phyloP scores from a whole-genome alignment of 2,888 invertebrate species.

The Drosophila niveifrons region DNA sequence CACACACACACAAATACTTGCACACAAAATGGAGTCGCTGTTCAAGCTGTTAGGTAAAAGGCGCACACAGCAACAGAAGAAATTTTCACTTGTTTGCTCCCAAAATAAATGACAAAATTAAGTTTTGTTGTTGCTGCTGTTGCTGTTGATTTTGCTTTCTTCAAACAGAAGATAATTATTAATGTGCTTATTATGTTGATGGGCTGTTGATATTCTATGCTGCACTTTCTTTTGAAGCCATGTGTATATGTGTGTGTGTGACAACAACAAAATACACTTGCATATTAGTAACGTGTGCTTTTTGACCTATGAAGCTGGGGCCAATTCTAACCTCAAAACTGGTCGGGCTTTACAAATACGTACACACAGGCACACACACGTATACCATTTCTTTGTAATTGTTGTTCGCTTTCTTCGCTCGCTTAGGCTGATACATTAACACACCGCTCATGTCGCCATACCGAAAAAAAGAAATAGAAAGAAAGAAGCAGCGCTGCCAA shows the following conservation, averaged over 20 bases:
- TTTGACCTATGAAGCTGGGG: constrained; percentile 58
- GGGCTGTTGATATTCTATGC: constrained; percentile 22
- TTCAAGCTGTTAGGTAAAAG: constrained; percentile 27
- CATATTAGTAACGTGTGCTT: constrained; percentile 18
- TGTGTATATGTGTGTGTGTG: constrained; percentile 19
- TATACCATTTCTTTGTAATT: constrained; percentile 24
- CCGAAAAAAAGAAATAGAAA: constrained; percentile 26
- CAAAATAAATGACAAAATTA: constrained; percentile 54
- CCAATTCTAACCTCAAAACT: constrained; percentile 74
- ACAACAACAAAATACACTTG: constrained; percentile 21
- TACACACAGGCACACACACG: constrained; percentile 9
- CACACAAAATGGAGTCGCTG: constrained; percentile 54
- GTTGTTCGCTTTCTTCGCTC: constrained; percentile 57
- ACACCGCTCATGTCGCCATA: constrained; percentile 46
- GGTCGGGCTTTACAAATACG: constrained; percentile 43
- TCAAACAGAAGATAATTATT: constrained; percentile 51
- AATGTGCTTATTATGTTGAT: constrained; percentile 32
- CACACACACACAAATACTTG: constrained; percentile 17
- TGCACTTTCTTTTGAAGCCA: constrained; percentile 49
- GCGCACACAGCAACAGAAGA: constrained; percentile 17
- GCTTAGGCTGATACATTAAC: constrained; percentile 63
- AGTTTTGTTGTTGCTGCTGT: constrained; percentile 42
- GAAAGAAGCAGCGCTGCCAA: constrained; percentile 37
- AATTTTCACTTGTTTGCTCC: constrained; percentile 49
- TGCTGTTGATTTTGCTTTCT: constrained; percentile 56